Conservation (phyloP, 2,113 vertebrate species). For the Euleptes europaea region DNA sequence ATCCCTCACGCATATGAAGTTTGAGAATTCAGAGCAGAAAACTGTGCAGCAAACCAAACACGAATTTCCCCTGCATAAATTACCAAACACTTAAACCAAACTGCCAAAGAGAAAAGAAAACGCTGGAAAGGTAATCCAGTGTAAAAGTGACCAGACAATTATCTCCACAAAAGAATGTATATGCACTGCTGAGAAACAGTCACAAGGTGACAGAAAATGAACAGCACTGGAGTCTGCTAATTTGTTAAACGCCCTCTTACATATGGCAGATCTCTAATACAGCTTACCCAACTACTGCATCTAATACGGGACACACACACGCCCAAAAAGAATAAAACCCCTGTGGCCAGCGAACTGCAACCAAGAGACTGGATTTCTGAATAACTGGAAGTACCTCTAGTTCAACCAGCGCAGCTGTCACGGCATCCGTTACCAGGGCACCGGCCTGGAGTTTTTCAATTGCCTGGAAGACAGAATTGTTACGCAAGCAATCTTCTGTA, state of each 20-base stretch:
- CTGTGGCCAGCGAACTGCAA: background rate
- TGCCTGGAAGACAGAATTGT: constrained; percentile 80
- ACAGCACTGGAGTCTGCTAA: background rate
- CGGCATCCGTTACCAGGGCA: constrained; percentile 92
- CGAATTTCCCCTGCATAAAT: no score
- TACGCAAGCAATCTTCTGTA: background rate
- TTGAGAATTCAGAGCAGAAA: no score
- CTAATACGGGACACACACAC: background rate
- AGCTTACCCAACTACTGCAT: background rate
- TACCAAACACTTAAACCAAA: background rate
- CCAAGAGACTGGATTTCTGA: background rate
- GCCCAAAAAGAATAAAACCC: no score
- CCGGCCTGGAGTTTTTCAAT: constrained; percentile 95
- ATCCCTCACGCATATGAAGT: no score
- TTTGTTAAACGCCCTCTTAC: background rate
- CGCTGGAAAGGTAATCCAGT: background rate
- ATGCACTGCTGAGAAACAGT: background rate
- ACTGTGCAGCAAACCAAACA: no score
- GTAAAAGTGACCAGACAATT: background rate
- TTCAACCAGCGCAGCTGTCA: constrained; percentile 95
- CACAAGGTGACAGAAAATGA: background rate
- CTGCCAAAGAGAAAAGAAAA: background rate
- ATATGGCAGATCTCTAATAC: background rate
- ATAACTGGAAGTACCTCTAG: constrained; percentile 85
- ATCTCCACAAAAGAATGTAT: background rate